Base-by-base conservation (phyloP, 64 coral and sea anemone species). In the Anthopleura sola region DNA sequence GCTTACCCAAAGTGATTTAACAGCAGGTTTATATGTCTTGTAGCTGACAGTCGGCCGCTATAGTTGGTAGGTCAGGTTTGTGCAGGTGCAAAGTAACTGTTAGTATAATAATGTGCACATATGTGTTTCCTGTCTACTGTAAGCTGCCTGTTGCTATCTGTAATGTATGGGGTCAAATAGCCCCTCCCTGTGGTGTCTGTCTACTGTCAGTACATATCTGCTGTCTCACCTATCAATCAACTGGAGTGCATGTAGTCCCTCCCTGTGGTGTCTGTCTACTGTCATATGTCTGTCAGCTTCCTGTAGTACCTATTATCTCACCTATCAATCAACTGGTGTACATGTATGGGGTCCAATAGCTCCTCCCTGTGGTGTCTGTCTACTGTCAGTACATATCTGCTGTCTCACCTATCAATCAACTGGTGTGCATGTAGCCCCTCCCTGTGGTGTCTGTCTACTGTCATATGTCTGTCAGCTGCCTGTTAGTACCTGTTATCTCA, bases 1-100 rank as follows among this genome's bases (percentile, higher is more conserved):
- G 76, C 76, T 79, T 79, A 79, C 76, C 76, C 76, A 79, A 21
- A 79, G 76, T 79, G 76, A 71, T 71, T 71, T 71, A 71, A 32
- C 76, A 19, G 44, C 76, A 79, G 76, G 76, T 79, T 79, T 79
- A 44, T 79, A 79, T 12, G 76, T 48, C 76, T 79, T 79, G 76
- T 79, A 79, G 76, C 44, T 79, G 36, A 79, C 44, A 48, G 34
- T 47, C 18, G 37, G 76, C 44, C 17, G 76, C 76, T 79, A 48
- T 2, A 26, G 58, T 71, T 71, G 66, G 66, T 71, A 31, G 28
- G 66, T 16, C 66, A 62, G 24, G 44, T 38, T 79, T 6, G 76
- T 79, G 76, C 76, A 79, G 34, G 76, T 79, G 76, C 76, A 79
- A 77, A 79, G 76, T 79, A 79, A 44, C 18, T 79, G 44, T 79